phyloP scores from a whole-genome alignment of 2,797 vertebrate species.

The Acanthornis magna region DNA sequence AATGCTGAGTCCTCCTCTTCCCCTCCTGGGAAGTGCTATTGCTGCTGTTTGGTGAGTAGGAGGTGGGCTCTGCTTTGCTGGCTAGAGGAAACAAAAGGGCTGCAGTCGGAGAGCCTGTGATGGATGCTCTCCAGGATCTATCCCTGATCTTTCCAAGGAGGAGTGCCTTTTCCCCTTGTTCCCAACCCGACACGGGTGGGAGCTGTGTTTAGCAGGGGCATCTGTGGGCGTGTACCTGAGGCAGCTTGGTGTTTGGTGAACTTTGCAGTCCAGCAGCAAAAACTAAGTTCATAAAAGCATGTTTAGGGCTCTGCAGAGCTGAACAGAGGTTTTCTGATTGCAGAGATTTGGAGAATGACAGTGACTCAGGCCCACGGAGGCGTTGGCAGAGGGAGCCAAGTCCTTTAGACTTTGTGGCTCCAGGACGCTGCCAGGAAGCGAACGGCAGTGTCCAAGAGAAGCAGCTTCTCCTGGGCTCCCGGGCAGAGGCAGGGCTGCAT shows the following conservation, averaged over 20 bases:
- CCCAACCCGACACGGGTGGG: neutral
- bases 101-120: neutral
- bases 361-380: neutral
- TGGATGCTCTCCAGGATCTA: neutral
- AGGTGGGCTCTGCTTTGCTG: neutral
- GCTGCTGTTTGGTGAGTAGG: neutral
- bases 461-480: accelerated
- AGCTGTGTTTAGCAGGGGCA: neutral
- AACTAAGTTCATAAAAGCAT: neutral
- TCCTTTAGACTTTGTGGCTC: neutral
- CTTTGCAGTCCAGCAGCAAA: neutral
- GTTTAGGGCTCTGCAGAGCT: neutral
- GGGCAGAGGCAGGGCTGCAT: accelerated
- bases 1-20: neutral
- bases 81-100: neutral
- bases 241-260: neutral
- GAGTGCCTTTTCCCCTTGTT: neutral
- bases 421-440: accelerated
- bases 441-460: accelerated
- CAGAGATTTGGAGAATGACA: neutral
- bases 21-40: neutral
- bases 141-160: neutral
- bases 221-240: neutral
- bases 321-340: neutral
- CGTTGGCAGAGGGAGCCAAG: neutral